phyloP scores from a whole-genome alignment of 2,888 invertebrate genomes.

The Eledona agricola region DNA sequence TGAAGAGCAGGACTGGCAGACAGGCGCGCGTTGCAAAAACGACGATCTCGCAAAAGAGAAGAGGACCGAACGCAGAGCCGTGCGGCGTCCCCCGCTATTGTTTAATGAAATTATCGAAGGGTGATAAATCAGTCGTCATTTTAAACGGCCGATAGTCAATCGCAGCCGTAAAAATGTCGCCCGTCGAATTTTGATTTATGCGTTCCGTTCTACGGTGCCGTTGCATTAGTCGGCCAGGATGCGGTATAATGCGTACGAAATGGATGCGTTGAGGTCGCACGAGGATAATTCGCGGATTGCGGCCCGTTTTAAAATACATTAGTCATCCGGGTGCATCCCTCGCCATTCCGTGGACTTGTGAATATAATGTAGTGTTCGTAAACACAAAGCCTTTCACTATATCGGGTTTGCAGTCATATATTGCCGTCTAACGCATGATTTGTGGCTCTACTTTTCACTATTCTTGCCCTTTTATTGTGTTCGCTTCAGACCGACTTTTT shows the following conservation, averaged over 20 bases:
- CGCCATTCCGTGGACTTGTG: slow-evolving; percentile 51
- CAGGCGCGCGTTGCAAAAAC: slow-evolving; percentile 51
- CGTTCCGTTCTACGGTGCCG: slow-evolving; percentile 54
- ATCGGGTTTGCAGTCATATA: slow-evolving; percentile 55
- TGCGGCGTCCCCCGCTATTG: slow-evolving; percentile 47
- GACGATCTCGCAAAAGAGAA: slow-evolving; percentile 47
- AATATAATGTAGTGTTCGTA: slow-evolving; percentile 55
- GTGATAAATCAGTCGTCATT: slow-evolving; percentile 60
- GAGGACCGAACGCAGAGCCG: slow-evolving; percentile 32
- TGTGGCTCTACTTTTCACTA: slow-evolving; percentile 54
- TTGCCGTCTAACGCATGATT: slow-evolving; percentile 53
- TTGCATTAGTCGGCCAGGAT: slow-evolving; percentile 50
- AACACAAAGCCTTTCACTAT: slow-evolving; percentile 56
- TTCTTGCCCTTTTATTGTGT: slow-evolving; percentile 49
- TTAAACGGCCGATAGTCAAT: slow-evolving; percentile 57
- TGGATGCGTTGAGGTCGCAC: slow-evolving; percentile 39
- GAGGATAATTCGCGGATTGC: slow-evolving; percentile 48
- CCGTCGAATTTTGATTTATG: slow-evolving; percentile 59
- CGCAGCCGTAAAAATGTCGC: slow-evolving; percentile 60
- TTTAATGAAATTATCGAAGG: slow-evolving; percentile 59
- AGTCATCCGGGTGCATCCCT: slow-evolving; percentile 52
- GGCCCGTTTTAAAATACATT: slow-evolving; percentile 55
- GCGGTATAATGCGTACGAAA: slow-evolving; percentile 39
- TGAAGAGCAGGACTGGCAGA: slow-evolving; percentile 64
- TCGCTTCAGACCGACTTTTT: slow-evolving; percentile 44